Percentiles rank a stretch among this genome's conserved stretches.
These are phyloP conservation scores for Mythimna impura DNA, from an alignment of 2,888 invertebrate genomes.

Conservation along the genomic window DNA sequence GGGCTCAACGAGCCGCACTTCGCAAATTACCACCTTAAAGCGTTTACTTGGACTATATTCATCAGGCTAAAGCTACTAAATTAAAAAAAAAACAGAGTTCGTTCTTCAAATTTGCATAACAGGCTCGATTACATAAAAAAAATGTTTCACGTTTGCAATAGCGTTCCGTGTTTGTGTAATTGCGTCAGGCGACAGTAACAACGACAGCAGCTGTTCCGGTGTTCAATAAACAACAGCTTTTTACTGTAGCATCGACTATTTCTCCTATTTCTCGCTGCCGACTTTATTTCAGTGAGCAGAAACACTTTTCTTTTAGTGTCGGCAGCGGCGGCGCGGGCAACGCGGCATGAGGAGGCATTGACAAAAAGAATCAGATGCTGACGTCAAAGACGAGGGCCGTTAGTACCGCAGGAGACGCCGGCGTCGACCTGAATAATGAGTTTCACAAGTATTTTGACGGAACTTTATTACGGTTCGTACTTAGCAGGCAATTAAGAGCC, in stretches of 20 bases:
- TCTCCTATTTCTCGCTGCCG: conserved; percentile 56
- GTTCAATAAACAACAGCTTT: conserved; percentile 67
- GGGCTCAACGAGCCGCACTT: conserved; percentile 76
- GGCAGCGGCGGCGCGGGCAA: conserved; percentile 11
- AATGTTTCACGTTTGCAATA: conserved; percentile 43
- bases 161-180: conserved; percentile 54
- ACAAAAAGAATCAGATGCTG: conserved; percentile 69
- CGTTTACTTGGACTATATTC: conserved; percentile 78
- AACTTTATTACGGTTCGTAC: conserved; percentile 74
- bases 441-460: conserved; percentile 77
- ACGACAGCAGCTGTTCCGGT: conserved; percentile 60
- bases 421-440: conserved; percentile 74
- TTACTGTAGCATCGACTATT: conserved; percentile 53
- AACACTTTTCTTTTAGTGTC: conserved; percentile 58
- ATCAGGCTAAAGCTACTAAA: conserved; percentile 76
- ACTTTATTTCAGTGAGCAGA: conserved; percentile 57
- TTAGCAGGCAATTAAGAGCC: conserved; percentile 75
- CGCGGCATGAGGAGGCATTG: conserved; percentile 55
- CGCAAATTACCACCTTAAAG: conserved; percentile 84
- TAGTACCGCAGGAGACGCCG: conserved; percentile 66
- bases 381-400: conserved; percentile 69
- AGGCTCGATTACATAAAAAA: conserved; percentile 68
- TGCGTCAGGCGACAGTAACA: conserved; percentile 55
- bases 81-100: conserved; percentile 74
- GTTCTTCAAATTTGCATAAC: conserved; percentile 73